These are phyloP conservation scores for Pilophorus perplexus DNA, from an alignment of 2,888 invertebrate species.

Conservation along the genomic window DNA sequence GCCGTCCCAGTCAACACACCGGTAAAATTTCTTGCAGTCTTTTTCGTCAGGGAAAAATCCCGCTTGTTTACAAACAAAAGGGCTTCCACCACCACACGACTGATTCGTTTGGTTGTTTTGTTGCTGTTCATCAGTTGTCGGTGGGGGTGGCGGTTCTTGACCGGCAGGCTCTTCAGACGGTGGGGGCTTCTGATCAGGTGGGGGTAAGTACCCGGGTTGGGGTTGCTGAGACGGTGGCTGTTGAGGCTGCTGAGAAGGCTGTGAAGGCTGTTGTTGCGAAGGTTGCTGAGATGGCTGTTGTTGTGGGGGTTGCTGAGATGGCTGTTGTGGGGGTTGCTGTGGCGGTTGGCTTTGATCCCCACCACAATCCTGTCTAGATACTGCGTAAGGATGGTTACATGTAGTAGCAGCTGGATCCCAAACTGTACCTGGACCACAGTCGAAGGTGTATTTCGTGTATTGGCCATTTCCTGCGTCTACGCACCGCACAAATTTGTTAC, in stretches of 20 bases:
- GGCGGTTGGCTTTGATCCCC: conserved; percentile 36
- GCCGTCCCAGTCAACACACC: conserved; percentile 68
- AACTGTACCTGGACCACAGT: conserved; percentile 65
- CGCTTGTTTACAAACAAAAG: conserved; percentile 58
- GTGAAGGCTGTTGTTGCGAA: conserved; percentile 43
- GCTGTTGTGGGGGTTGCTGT: conserved; percentile 33
- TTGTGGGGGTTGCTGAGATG: conserved; percentile 33
- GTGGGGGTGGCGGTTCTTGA: conserved; percentile 5
- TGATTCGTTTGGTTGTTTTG: conserved; percentile 4
- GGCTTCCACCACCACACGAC: conserved; percentile 10
- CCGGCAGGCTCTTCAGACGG: conserved; percentile 42
- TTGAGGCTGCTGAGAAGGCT: conserved; percentile 45
- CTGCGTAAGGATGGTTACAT: conserved; percentile 61
- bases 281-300: conserved; percentile 31
- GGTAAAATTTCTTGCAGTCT: conserved; percentile 72
- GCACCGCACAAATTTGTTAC: conserved; percentile 67
- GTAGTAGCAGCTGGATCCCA: conserved; percentile 65
- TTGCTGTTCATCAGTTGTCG: neutral
- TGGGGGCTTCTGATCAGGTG: neutral
- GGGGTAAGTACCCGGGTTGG: conserved; percentile 23
- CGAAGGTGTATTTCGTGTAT: conserved; percentile 59
- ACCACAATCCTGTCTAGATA: conserved; percentile 51
- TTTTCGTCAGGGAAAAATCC: conserved; percentile 69
- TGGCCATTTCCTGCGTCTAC: conserved; percentile 56
- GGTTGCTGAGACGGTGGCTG: conserved; percentile 12